Evolutionary conservation across 2,797 vertebrate genomes (phyloP), one percentile per base, ranked within the genome.

Genomic region (Mastacembelus armatus): DNA sequence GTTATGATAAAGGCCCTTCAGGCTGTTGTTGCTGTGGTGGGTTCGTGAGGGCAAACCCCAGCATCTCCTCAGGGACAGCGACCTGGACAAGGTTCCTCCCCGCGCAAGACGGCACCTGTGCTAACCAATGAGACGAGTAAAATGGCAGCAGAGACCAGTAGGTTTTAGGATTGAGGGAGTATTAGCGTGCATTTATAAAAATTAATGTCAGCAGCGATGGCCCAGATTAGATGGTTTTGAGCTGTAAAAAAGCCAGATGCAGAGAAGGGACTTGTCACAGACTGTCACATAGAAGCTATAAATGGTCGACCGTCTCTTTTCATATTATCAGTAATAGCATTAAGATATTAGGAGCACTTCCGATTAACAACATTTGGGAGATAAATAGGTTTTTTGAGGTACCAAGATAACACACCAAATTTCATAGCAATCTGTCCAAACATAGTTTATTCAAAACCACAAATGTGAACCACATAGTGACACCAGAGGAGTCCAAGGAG

Each of bases 161-260:
- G 76, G 57, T 75, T 77, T 72, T 29, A 30, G 74, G 82, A 71
- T 80, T 73, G 83, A 59, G 1, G 57, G 61, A 64, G 71, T 50
- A 74, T 85, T 83, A 79, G 71, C 4, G 62, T 71, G 74, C 36
- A 7, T 83, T 86, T 80, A 71, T 71, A 71, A 65, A 83, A 84
- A 79, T 72, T 75, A 71, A 77, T 82, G 69, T 84, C 79, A 74
- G 86, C 55, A 7, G 54, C 18, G 68, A 72, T 69, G 75, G 58
- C 80, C 74, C 77, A 87, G 78, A 88, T 85, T 80, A 85, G 76
- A 72, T 9, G 48, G 43, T 65, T 81, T 52, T 60, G 72, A 82
- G 83, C 70, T 49, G 74, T 33, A 71, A 67, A 68, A 84, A 83
- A 77, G 70, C 70, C 76, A 74, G 57, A 81, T 78, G 64, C 19